Conservation (phyloP, 2,888 invertebrate genomes). For the Napeogenes inachia region DNA sequence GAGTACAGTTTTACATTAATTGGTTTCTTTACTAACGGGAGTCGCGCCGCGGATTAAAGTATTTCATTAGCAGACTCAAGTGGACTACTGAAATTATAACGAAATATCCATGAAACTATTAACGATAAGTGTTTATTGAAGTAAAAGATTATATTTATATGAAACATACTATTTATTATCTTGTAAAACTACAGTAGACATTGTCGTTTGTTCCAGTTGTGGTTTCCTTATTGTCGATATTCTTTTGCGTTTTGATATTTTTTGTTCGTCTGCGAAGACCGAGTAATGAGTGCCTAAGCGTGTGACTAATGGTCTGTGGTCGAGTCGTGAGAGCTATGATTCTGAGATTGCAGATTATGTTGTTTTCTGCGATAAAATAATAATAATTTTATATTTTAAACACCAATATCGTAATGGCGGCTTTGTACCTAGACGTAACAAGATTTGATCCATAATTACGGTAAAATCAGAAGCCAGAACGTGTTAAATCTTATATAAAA, state of each 20-base stretch:
- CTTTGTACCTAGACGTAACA: slow-evolving; percentile 13
- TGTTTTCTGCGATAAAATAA: slow-evolving; percentile 27
- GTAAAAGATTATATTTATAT: background rate
- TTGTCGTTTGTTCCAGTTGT: slow-evolving; percentile 8
- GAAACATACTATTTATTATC: no score
- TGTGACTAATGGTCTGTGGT: slow-evolving; percentile 53
- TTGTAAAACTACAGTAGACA: background rate
- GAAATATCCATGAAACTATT: slow-evolving; percentile 36
- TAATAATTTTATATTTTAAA: slow-evolving; percentile 24
- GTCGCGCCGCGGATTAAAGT: slow-evolving; percentile 43
- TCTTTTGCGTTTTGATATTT: slow-evolving; percentile 16
- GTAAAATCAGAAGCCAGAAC: slow-evolving; percentile 26
- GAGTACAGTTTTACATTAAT: slow-evolving; percentile 54
- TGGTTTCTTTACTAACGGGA: slow-evolving; percentile 35
- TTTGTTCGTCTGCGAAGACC: slow-evolving; percentile 24
- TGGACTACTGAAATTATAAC: slow-evolving; percentile 59
- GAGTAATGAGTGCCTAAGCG: slow-evolving; percentile 35
- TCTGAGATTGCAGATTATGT: slow-evolving; percentile 45
- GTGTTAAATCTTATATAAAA: slow-evolving; percentile 20
- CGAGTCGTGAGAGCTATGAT: slow-evolving; percentile 51
- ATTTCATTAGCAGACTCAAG: slow-evolving; percentile 60
- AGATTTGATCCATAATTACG: slow-evolving; percentile 16
- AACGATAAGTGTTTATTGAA: slow-evolving; percentile 8
- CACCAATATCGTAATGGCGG: slow-evolving; percentile 15
- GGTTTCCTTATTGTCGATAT: slow-evolving; percentile 12